Percentiles rank a stretch among this genome's conserved stretches.
Conservation (phyloP, 2,888 invertebrate genomes). For the Xanthia icteritia region DNA sequence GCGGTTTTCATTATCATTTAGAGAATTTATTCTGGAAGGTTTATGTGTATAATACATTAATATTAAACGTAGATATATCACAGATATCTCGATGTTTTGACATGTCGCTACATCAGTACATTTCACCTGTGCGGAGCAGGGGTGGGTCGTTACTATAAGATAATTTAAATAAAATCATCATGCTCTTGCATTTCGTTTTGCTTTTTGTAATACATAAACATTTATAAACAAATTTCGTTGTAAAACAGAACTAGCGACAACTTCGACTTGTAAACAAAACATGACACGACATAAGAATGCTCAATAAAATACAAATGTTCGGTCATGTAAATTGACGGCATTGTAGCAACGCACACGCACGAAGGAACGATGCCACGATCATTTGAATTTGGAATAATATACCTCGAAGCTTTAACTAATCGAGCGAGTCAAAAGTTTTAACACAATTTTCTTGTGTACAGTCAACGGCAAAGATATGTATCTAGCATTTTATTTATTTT, state of each 20-base stretch:
- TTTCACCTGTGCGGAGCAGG: not conserved
- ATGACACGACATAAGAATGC: slow-evolving; percentile 19
- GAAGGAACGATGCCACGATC: slow-evolving; percentile 17
- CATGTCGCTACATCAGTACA: not conserved
- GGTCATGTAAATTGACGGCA: slow-evolving; percentile 42
- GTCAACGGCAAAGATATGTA: not conserved
- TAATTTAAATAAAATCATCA: not conserved
- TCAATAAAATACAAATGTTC: slow-evolving; percentile 41
- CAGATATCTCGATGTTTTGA: not conserved
- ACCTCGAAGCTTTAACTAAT: slow-evolving; percentile 59
- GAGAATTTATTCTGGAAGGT: not conserved
- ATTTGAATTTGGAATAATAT: slow-evolving; percentile 62
- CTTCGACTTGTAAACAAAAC: slow-evolving; percentile 36
- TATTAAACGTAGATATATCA: too few species aligned
- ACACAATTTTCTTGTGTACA: slow-evolving; percentile 66
- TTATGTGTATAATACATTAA: not conserved
- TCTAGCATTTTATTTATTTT: not conserved
- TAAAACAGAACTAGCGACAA: slow-evolving; percentile 34
- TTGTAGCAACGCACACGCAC: slow-evolving; percentile 20
- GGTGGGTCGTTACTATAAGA: not conserved
- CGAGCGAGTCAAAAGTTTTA: slow-evolving; percentile 70
- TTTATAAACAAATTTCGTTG: slow-evolving; percentile 17
- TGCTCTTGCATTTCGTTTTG: not conserved
- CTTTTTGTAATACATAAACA: slow-evolving; percentile 10
- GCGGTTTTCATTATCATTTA: not conserved